Conservation (phyloP, 2,888 invertebrate genomes). For the Dasypogon diadema region DNA sequence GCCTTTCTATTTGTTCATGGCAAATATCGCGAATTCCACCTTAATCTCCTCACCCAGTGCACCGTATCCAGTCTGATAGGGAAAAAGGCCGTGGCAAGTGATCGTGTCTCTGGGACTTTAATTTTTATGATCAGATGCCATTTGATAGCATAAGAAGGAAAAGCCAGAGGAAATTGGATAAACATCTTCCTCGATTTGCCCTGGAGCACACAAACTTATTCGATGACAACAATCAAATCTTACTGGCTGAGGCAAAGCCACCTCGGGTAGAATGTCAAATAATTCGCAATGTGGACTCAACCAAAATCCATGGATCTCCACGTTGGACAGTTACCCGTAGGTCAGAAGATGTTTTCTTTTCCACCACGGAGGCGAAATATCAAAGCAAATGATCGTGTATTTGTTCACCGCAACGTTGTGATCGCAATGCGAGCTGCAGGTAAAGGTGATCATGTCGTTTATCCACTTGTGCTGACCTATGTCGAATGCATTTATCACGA, state of each 20-base stretch:
- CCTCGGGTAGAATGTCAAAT: slow-evolving; percentile 15
- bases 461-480: slow-evolving; percentile 55
- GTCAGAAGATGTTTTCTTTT: slow-evolving; percentile 29
- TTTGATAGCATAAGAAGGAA: slow-evolving; percentile 48
- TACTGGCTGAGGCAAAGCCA: slow-evolving; percentile 1
- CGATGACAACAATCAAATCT: slow-evolving; percentile 7
- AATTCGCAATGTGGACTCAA: background rate
- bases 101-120: slow-evolving; percentile 54
- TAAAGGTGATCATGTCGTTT: slow-evolving; percentile 56
- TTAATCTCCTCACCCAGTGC: slow-evolving; percentile 54
- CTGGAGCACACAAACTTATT: slow-evolving; percentile 12
- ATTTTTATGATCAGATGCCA: slow-evolving; percentile 51
- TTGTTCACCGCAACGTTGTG: slow-evolving; percentile 47
- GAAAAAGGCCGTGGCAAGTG: slow-evolving; percentile 41
- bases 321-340: slow-evolving; percentile 17
- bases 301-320: slow-evolving; percentile 16
- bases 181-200: slow-evolving; percentile 50
- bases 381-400: slow-evolving; percentile 52
- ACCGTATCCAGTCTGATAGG: slow-evolving; percentile 23
- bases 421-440: slow-evolving; percentile 47
- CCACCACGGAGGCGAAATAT: slow-evolving; percentile 38
- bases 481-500: slow-evolving; percentile 57
- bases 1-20: slow-evolving; percentile 55
- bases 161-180: slow-evolving; percentile 50
- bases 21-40: slow-evolving; percentile 55